A percentile compares a stretch with the other conserved stretches of the same genome.
phyloP scores from a whole-genome alignment of 2,797 vertebrate genomes.

The Schizopygopsis malacanthus region DNA sequence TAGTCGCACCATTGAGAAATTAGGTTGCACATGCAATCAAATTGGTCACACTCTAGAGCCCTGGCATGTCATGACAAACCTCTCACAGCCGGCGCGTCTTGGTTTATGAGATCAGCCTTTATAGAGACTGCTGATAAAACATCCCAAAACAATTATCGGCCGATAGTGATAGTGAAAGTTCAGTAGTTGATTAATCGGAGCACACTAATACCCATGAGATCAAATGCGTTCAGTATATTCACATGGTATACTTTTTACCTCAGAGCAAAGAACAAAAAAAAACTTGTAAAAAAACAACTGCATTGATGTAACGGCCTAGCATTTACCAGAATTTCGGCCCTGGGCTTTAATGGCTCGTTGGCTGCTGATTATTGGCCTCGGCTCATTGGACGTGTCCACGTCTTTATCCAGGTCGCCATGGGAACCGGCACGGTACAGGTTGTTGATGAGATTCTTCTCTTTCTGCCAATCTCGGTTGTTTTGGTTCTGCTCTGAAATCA shows the following conservation, averaged over 20 bases:
- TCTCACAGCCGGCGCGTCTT: too few species aligned
- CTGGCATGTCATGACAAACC: too few species aligned
- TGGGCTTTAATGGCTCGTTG: slow-evolving; percentile 94
- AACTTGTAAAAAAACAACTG: neutral
- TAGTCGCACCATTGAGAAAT: too few species aligned
- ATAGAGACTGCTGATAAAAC: too few species aligned
- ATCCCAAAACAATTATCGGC: too few species aligned
- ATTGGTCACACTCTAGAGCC: too few species aligned
- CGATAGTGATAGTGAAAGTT: too few species aligned
- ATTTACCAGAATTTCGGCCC: slow-evolving; percentile 85
- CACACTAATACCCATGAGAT: neutral
- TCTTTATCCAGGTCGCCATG: slow-evolving; percentile 90
- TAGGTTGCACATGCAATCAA: too few species aligned
- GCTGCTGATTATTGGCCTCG: slow-evolving; percentile 83
- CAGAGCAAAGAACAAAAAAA: neutral
- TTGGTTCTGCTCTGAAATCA: slow-evolving; percentile 89
- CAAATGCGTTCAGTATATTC: neutral
- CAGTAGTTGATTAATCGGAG: too few species aligned
- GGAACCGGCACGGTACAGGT: slow-evolving; percentile 82
- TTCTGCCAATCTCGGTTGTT: slow-evolving; percentile 90
- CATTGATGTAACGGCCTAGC: neutral
- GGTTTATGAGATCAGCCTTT: too few species aligned
- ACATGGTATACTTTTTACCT: neutral
- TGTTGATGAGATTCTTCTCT: slow-evolving; percentile 88
- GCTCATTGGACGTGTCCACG: slow-evolving; percentile 80